Percentiles rank a stretch among this genome's conserved stretches.
Evolutionary conservation across 2,797 vertebrate species (phyloP).

Genomic region (Helicolenus hilgendorfi): DNA sequence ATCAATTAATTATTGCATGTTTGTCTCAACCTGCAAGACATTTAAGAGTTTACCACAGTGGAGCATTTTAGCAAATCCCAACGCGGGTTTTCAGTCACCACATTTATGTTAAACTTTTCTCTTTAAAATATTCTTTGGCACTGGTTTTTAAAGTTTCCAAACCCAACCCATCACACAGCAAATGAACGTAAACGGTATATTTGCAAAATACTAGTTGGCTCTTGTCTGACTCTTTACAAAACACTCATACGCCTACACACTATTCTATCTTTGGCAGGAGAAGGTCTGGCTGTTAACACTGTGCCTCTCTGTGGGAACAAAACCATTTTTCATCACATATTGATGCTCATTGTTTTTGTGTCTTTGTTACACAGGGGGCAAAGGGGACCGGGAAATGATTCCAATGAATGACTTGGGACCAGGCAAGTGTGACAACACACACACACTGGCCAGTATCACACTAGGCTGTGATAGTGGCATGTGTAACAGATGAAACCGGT

Average conservation of each 20-base stretch:
- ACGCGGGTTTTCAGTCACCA: background rate
- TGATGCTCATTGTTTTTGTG: constrained; percentile 31
- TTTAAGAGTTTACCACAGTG: background rate
- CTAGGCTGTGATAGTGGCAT: background rate
- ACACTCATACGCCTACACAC: background rate
- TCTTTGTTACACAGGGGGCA: constrained; percentile 86
- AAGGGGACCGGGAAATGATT: constrained; percentile 95
- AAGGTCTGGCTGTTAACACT: background rate
- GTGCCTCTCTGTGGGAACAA: background rate
- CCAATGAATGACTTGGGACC: constrained; percentile 96
- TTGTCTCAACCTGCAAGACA: background rate
- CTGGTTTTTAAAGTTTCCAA: background rate
- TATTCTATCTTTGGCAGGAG: background rate
- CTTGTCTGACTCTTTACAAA: background rate
- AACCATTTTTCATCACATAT: background rate
- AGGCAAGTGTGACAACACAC: constrained; percentile 84
- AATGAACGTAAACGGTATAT: background rate
- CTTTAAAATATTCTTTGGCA: background rate
- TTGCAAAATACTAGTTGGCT: constrained; percentile 1
- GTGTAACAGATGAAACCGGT: background rate
- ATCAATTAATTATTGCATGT: background rate
- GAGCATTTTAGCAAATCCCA: background rate
- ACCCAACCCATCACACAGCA: background rate
- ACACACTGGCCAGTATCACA: background rate
- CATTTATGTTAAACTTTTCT: background rate